Evolutionary conservation across 2,888 invertebrate species (phyloP).

Genomic region (Poecilus cupreus): DNA sequence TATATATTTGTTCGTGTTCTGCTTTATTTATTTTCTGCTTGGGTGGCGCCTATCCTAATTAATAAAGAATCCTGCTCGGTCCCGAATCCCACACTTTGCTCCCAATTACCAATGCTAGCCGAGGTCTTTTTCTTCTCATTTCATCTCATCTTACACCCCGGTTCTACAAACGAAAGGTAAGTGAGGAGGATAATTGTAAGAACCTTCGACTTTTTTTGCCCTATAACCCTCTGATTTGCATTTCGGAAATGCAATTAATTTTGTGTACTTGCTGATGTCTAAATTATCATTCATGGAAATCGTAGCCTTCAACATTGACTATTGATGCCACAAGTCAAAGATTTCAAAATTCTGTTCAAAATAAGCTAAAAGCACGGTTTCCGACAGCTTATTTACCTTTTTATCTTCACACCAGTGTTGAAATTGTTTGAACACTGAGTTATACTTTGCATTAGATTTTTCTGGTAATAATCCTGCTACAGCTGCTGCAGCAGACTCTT

Average conservation of each 20-base stretch:
- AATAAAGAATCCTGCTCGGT: no score
- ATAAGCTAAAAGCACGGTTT: background rate
- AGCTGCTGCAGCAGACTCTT: conserved; percentile 1
- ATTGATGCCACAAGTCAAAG: background rate
- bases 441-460: conserved; percentile 2
- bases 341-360: background rate
- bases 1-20: no score
- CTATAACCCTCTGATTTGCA: background rate
- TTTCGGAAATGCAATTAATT: background rate
- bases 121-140: no score
- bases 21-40: no score
- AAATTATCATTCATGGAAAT: background rate
- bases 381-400: conserved; percentile 1
- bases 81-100: no score
- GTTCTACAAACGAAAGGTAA: no score
- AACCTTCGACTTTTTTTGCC: background rate
- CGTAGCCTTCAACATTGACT: conserved; percentile 5
- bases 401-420: background rate
- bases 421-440: background rate
- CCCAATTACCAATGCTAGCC: no score
- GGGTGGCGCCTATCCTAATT: no score
- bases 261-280: background rate
- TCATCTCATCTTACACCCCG: no score
- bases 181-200: no score
- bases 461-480: background rate